Percentiles rank a stretch among this genome's conserved stretches.
Conservation (phyloP, 2,113 vertebrate genomes). For the Orthonyx spaldingii region DNA sequence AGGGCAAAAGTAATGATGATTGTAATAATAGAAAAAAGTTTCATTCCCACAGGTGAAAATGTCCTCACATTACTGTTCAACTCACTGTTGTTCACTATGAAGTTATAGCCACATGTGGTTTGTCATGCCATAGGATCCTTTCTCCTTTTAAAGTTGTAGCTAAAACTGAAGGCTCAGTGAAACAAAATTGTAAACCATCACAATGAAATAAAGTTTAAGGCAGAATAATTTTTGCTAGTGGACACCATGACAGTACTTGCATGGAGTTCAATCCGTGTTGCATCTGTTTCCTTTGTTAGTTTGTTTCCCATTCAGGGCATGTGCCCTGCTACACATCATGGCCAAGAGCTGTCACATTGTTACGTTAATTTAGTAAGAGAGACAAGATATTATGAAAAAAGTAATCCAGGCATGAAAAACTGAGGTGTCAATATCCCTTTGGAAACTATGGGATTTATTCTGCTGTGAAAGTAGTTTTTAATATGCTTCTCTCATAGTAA, state of each 20-base stretch:
- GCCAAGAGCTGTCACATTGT: background rate
- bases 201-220: background rate
- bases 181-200: background rate
- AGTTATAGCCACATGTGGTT: background rate
- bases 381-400: background rate
- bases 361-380: background rate
- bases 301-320: background rate
- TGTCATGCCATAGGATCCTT: background rate
- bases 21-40: background rate
- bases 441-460: background rate
- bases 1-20: background rate
- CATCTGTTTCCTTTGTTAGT: background rate
- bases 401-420: background rate
- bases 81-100: background rate
- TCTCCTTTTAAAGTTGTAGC: background rate
- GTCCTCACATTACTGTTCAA: background rate
- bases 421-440: background rate
- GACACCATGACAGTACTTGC: background rate
- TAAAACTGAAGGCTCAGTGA: background rate
- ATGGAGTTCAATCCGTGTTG: background rate
- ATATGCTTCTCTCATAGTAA: background rate
- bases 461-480: background rate
- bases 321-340: background rate
- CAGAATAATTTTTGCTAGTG: background rate
- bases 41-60: background rate